phyloP scores from a whole-genome alignment of 2,113 vertebrate genomes.

The Cnemophilus loriae region DNA sequence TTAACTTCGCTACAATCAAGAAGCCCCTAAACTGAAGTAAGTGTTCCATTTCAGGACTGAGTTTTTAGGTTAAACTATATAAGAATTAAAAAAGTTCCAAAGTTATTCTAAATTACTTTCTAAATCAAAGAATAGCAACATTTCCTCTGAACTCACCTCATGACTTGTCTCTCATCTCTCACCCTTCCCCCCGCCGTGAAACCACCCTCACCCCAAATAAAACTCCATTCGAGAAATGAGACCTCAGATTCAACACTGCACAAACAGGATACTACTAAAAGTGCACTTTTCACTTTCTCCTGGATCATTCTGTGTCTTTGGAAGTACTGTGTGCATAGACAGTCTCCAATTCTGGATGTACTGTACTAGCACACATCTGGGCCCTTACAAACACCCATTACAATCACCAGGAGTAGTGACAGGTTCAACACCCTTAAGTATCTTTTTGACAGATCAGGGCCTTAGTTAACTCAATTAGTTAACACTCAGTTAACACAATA shows the following conservation, averaged over 20 bases:
- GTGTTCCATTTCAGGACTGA: background rate
- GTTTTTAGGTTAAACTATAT: background rate
- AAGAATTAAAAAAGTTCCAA: background rate
- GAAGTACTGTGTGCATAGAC: background rate
- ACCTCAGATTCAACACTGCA: background rate
- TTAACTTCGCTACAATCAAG: background rate
- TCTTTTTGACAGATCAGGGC: background rate
- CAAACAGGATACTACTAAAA: background rate
- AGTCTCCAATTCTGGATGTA: background rate
- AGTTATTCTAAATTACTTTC: background rate
- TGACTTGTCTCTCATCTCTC: background rate
- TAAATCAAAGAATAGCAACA: background rate
- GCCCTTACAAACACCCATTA: background rate
- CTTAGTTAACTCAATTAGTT: too few species aligned
- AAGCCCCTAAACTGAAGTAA: background rate
- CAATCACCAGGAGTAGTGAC: background rate
- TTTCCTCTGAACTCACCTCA: background rate
- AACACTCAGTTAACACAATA: rapidly evolving
- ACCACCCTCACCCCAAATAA: background rate
- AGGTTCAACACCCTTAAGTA: background rate
- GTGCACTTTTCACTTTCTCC: background rate
- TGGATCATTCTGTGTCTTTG: background rate
- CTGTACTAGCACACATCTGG: background rate
- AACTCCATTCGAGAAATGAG: background rate
- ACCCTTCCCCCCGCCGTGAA: background rate